Conservation (phyloP, 2,113 vertebrate genomes). For the Sceloporus undulatus region DNA sequence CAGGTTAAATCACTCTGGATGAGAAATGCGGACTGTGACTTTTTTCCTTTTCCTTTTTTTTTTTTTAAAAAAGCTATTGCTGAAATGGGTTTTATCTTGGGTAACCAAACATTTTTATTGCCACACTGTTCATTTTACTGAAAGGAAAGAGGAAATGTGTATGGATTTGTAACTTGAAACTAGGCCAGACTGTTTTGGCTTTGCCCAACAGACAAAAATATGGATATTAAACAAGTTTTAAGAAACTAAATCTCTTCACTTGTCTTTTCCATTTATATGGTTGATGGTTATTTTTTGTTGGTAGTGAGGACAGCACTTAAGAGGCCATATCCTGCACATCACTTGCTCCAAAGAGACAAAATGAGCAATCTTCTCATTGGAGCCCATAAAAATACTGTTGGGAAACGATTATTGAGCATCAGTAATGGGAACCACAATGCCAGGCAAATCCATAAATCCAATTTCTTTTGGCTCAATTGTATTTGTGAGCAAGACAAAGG, state of each 20-base stretch:
- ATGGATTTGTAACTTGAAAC: conserved; percentile 82
- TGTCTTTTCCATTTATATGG: conserved; percentile 54
- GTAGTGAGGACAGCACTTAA: not conserved
- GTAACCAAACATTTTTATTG: conserved; percentile 69
- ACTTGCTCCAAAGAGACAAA: not conserved
- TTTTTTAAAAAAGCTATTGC: conserved; percentile 45
- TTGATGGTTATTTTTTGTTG: not conserved
- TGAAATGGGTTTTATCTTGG: conserved; percentile 80
- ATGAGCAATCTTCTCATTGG: not conserved
- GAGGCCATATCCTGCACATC: not conserved
- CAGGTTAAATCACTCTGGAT: not conserved
- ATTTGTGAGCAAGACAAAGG: too few relatives aligned
- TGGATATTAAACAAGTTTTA: conserved; percentile 84
- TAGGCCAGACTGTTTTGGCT: conserved; percentile 77
- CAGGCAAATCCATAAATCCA: not conserved
- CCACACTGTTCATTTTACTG: conserved; percentile 79
- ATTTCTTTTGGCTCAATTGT: not conserved
- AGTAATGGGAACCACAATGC: not conserved
- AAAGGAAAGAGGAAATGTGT: conserved; percentile 67
- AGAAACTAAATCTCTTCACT: conserved; percentile 72
- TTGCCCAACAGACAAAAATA: conserved; percentile 74
- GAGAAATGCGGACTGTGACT: conserved; percentile 58
- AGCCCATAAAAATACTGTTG: not conserved
- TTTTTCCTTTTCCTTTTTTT: not conserved
- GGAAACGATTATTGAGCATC: not conserved